Evolutionary conservation across 2,888 invertebrate species (phyloP).

Genomic region (Pterobdella sp.): DNA sequence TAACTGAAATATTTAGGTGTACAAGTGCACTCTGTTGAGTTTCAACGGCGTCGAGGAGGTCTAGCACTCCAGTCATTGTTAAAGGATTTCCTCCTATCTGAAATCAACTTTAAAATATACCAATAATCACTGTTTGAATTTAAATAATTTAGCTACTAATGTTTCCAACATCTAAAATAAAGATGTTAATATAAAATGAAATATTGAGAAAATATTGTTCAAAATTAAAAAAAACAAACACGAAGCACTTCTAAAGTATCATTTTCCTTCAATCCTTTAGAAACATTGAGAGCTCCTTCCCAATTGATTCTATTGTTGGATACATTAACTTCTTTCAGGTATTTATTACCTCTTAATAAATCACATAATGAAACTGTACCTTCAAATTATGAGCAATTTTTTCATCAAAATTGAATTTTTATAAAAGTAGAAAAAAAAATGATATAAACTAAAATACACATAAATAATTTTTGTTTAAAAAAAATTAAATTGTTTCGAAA

Average conservation of each 20-base stretch:
- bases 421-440: too few relatives aligned
- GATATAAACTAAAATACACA: too few relatives aligned
- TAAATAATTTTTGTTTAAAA: too few relatives aligned
- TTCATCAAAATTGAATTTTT: too few relatives aligned
- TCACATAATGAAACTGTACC: constrained; percentile 43
- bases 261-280: constrained; percentile 44
- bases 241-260: constrained; percentile 43
- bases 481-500: too few relatives aligned
- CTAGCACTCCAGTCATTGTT: constrained; percentile 48
- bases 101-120: not conserved
- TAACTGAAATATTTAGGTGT: constrained; percentile 43
- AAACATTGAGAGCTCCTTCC: constrained; percentile 45
- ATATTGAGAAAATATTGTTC: not conserved
- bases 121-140: too few relatives aligned
- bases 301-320: constrained; percentile 48
- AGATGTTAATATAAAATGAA: not conserved
- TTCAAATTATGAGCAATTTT: too few relatives aligned
- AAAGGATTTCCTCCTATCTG: constrained; percentile 48
- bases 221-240: constrained; percentile 37
- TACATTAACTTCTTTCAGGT: constrained; percentile 43
- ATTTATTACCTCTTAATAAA: constrained; percentile 42
- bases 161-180: too few relatives aligned
- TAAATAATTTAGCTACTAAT: too few relatives aligned
- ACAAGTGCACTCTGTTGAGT: constrained; percentile 38
- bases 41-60: constrained; percentile 43